A percentile compares a stretch with the other conserved stretches of the same genome.
phyloP scores from a whole-genome alignment of 2,113 vertebrate species.

The Zosterops lateralis region DNA sequence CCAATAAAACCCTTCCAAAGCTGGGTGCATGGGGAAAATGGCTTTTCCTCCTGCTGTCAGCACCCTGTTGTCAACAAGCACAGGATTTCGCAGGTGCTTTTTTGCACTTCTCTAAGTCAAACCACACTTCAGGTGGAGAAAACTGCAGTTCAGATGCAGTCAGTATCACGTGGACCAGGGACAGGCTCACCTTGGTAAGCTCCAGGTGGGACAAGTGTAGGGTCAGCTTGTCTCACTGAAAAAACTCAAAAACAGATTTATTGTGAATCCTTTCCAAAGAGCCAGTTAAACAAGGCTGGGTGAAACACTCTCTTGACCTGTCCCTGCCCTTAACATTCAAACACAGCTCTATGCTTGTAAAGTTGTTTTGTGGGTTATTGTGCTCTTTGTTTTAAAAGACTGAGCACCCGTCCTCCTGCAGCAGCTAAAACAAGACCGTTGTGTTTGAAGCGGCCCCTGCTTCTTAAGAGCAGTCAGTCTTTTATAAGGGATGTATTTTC shows the following conservation, averaged over 20 bases:
- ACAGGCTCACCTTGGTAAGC: background rate
- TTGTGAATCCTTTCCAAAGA: background rate
- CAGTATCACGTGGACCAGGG: background rate
- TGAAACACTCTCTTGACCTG: background rate
- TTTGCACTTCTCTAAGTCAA: background rate
- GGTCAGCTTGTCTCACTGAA: background rate
- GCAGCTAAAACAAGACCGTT: background rate
- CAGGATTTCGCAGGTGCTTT: background rate
- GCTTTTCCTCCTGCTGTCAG: fast-evolving
- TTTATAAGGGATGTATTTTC: background rate
- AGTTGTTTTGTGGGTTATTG: background rate
- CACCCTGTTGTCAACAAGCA: background rate
- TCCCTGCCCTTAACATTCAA: background rate
- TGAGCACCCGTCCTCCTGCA: background rate
- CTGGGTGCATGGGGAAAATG: background rate
- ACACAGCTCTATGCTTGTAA: background rate
- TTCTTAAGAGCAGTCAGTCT: background rate
- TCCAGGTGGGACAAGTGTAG: background rate
- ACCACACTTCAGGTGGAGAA: background rate
- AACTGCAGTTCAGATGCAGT: background rate
- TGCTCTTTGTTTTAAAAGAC: background rate
- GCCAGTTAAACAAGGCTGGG: background rate
- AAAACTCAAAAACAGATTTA: background rate
- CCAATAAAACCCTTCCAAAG: background rate
- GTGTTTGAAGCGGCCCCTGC: background rate